Evolutionary conservation across 2,797 vertebrate genomes (phyloP).

Genomic region (Bovichtus variegatus): DNA sequence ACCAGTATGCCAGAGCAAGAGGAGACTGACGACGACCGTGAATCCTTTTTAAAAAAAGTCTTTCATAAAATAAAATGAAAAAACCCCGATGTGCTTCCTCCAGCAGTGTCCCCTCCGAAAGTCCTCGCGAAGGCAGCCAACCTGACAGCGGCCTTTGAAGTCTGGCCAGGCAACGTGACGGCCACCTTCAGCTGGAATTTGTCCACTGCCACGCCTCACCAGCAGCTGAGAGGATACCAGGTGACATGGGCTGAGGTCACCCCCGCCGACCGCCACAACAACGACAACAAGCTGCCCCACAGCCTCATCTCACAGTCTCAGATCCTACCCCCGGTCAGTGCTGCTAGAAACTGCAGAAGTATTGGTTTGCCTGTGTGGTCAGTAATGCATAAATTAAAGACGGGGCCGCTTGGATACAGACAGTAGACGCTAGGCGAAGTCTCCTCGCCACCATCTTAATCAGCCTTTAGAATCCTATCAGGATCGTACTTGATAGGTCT

Average conservation of each 20-base stretch:
- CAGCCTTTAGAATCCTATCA: no score
- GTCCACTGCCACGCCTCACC: conserved; percentile 70
- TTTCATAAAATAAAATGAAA: no score
- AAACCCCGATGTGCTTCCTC: conserved; percentile 26
- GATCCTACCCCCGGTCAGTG: conserved; percentile 61
- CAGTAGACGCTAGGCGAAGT: no score
- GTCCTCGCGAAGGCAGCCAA: conserved; percentile 88
- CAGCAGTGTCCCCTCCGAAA: conserved; percentile 74
- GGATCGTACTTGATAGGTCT: no score
- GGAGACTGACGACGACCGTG: no score
- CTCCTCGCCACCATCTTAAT: no score
- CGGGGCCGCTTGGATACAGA: no score
- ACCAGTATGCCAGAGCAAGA: no score
- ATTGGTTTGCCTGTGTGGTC: background rate
- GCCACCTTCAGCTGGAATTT: conserved; percentile 91
- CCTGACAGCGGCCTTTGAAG: conserved; percentile 89
- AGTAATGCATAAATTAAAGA: background rate
- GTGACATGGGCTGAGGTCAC: conserved; percentile 94
- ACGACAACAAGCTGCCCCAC: conserved; percentile 87
- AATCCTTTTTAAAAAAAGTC: no score
- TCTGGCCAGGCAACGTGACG: conserved; percentile 87
- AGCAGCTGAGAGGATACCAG: conserved; percentile 90
- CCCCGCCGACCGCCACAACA: conserved; percentile 85
- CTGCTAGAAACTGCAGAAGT: background rate
- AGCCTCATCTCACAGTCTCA: conserved; percentile 63